Percentiles rank a stretch among this genome's conserved stretches.
Conservation (phyloP, 2,888 invertebrate genomes). For the Campoplex capitator region DNA sequence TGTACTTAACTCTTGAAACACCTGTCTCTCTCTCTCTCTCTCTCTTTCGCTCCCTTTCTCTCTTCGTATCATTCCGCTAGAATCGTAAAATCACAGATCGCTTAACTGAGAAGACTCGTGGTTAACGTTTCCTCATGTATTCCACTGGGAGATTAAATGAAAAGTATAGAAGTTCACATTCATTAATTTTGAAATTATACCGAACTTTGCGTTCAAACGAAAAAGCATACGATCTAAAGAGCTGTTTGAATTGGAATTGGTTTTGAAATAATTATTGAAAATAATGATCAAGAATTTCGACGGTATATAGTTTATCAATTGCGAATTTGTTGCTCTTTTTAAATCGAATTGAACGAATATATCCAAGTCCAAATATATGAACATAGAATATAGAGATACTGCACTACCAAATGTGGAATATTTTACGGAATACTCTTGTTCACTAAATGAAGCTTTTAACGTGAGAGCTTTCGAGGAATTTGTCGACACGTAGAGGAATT, state of each 20-base stretch:
- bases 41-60: background rate
- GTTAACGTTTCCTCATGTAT: slow-evolving; percentile 43
- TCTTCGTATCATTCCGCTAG: slow-evolving; percentile 42
- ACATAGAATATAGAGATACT: background rate
- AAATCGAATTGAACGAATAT: background rate
- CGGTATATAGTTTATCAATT: background rate
- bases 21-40: background rate
- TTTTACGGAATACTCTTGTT: background rate
- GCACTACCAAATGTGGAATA: background rate
- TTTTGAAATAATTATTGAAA: background rate
- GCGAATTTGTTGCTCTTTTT: background rate
- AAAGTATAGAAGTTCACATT: slow-evolving; percentile 30
- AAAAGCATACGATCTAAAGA: background rate
- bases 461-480: slow-evolving; percentile 12
- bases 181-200: background rate
- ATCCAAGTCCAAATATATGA: background rate
- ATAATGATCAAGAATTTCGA: background rate
- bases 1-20: slow-evolving; percentile 25
- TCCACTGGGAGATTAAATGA: slow-evolving; percentile 16
- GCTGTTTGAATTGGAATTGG: background rate
- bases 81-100: slow-evolving; percentile 62
- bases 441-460: background rate
- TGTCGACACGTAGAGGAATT: background rate
- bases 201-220: background rate
- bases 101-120: slow-evolving; percentile 56